phyloP scores from a whole-genome alignment of 2,113 vertebrate genomes.

The Phaethornis superciliosus region DNA sequence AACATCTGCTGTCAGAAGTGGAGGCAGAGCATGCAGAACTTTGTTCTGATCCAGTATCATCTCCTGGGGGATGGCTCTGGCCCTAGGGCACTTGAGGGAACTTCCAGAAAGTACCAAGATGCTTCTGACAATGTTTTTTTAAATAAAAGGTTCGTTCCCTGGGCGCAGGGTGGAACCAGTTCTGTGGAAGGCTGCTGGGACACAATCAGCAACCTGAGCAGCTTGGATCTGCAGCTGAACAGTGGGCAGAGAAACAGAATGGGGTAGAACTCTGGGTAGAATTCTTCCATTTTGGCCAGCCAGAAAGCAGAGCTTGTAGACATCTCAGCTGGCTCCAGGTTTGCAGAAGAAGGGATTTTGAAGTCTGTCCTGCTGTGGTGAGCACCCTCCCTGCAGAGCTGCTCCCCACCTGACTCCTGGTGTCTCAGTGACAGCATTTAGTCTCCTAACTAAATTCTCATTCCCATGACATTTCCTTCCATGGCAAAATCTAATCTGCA shows the following conservation, averaged over 20 bases:
- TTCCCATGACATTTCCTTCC: background rate
- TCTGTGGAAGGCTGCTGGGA: background rate
- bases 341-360: background rate
- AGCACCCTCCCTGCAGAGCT: background rate
- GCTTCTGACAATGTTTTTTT: background rate
- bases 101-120: background rate
- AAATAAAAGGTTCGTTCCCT: background rate
- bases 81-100: background rate
- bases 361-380: background rate
- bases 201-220: background rate
- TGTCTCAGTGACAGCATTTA: background rate
- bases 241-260: background rate
- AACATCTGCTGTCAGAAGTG: background rate
- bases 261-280: background rate
- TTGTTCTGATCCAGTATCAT: background rate
- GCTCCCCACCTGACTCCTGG: accelerated
- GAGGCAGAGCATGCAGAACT: background rate
- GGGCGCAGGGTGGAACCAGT: background rate
- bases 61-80: background rate
- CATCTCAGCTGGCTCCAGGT: background rate
- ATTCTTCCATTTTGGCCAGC: background rate
- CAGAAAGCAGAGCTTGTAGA: background rate
- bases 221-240: background rate
- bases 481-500: background rate
- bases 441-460: background rate